Evolutionary conservation across 2,797 vertebrate species (phyloP).

Genomic region (Gymnocypris eckloni): DNA sequence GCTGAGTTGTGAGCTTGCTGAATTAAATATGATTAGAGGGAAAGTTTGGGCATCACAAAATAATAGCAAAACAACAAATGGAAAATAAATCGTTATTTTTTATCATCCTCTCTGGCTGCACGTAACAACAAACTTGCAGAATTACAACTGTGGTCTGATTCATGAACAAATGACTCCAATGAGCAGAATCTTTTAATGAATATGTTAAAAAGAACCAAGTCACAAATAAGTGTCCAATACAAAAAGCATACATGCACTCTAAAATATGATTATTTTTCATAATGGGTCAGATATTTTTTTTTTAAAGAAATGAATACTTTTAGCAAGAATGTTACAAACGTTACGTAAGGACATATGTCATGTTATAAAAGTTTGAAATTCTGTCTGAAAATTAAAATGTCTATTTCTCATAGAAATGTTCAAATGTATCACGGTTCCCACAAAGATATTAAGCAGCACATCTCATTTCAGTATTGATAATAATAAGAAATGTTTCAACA

Average conservation of each 20-base stretch:
- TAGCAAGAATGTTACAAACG: not conserved
- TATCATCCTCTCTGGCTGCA: not conserved
- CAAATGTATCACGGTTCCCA: not conserved
- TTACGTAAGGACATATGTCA: not conserved
- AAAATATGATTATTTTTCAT: not conserved
- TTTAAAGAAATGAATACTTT: not conserved
- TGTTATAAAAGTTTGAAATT: not conserved
- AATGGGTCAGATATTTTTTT: not conserved
- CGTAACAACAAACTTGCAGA: not conserved
- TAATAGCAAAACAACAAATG: not conserved
- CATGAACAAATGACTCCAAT: not conserved
- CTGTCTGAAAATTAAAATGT: not conserved
- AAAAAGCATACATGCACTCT: not conserved
- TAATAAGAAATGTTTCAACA: not conserved
- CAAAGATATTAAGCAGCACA: constrained; percentile 1
- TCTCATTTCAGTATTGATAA: not conserved
- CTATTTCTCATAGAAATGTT: not conserved
- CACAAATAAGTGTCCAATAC: not conserved
- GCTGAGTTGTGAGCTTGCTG: constrained; percentile 8
- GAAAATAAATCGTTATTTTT: not conserved
- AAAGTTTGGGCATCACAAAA: not conserved
- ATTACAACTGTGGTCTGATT: not conserved
- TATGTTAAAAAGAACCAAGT: not conserved
- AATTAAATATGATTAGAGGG: constrained; percentile 52
- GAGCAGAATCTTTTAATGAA: not conserved